Evolutionary conservation across 2,113 vertebrate genomes (phyloP), one percentile per base, ranked within the genome.

Genomic region (Nycticebus coucang): DNA sequence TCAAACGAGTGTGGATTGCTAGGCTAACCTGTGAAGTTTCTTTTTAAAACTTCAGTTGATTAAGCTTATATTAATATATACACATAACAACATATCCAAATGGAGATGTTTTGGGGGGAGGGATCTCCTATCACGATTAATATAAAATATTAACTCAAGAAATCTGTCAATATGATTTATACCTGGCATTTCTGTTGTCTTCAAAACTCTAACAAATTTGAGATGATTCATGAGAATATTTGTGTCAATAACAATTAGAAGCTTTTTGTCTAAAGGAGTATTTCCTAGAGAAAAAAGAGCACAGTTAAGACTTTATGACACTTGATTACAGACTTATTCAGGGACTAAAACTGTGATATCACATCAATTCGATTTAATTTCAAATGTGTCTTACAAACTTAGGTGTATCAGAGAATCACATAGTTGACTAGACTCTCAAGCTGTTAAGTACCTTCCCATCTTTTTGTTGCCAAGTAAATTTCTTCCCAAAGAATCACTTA

Each of bases 211-310:
- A 96, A 99, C 98, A 97, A 99, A 99, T 80, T 99, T 98, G 94
- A 99, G 98, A 97, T 99, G 99, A 98, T 99, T 99, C 94, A 99
- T 99, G 94, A 99, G 98, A 97, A 99, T 98, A 97, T 99, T 99
- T 94, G 99, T 99, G 97, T 99, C 99, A 95, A 99, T 98, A 93
- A 99, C 98, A 89, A 99, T 98, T 50, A 99, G 96, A 0, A 99
- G 97, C 72, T 98, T 98, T 97, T 98, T 98, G 84, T 98, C 98
- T 92, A 96, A 97, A 89, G 97, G 64, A 64, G 97, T 97, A 98
- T 97, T 98, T 98, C 96, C 96, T 98, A 92, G 5, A 96, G 53
- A 80, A 96, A 79, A 64, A 50, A 94, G 45, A 41, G 2, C 4
- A 96, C 35, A 95, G 45, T 82, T n/a, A 93, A 30, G 26, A 97